Base-by-base conservation (phyloP, 2,888 invertebrate genomes). In the Philereme vetulata region DNA sequence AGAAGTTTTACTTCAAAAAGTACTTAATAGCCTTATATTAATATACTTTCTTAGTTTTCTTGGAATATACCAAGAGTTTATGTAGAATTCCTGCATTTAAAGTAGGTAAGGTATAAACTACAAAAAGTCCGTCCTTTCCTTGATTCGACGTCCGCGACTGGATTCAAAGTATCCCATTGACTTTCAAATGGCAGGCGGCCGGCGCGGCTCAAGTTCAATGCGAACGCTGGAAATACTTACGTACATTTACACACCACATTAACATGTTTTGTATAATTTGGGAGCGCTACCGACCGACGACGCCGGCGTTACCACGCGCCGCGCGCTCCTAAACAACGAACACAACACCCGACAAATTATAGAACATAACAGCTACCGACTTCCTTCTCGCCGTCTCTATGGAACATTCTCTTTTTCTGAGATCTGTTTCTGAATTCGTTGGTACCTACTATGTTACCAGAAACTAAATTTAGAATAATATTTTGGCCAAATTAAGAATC, bases 131-230 rank as follows among this genome's bases (percentile, higher is more conserved):
- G 34, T 43, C 36, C 56, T 47, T 44, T 10, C 35, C 43, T 32
- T 52, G 55, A 34, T 47, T 47, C 35, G 34, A 6, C 44, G 38
- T 4, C 38, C 44, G 49, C 51, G 33, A 21, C 9, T 10, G 10
- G 45, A 65, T 62, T 58, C 52, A 60, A 66, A 68, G 38, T 42
- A 54, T 51, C 55, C n/a, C 50, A 70, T 71, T 71, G 68, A 71
- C 62, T 70, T 68, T 62, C 66, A 70, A 70, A 70, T 70, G 56
- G 33, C 50, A n/a, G 35, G 32, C 51, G 51, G 11, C 47, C 51
- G 51, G 51, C 51, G 46, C 36, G 38, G 21, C 32, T 38, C 66
- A 64, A 68, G 66, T 70, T 68, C 66, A 71, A 67, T 65, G 65
- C 43, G 51, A 53, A 44, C 44, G 43, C 42, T 56, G 52, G 48